Percentiles rank a stretch among this genome's conserved stretches.
phyloP scores from a whole-genome alignment of 2,113 vertebrate species.

The Syngnathus scovelli region DNA sequence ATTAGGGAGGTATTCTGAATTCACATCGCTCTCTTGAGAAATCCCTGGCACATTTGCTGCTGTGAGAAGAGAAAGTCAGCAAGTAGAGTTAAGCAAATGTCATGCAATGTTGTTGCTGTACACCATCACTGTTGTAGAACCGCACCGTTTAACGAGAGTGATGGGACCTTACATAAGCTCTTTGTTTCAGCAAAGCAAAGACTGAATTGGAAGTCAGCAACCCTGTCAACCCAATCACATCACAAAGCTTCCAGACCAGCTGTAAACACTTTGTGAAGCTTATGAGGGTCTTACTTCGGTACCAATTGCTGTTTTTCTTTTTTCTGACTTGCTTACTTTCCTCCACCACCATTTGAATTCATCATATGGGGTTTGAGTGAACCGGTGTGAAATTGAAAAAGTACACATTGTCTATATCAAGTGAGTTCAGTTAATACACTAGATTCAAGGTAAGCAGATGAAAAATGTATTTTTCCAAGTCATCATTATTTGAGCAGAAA shows the following conservation, averaged over 20 bases:
- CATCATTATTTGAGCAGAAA: not conserved
- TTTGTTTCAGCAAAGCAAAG: conserved; percentile 36
- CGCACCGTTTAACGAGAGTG: conserved; percentile 15
- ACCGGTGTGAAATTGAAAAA: not conserved
- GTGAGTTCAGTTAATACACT: not conserved
- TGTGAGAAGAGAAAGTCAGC: conserved; percentile 15
- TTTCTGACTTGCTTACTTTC: not conserved
- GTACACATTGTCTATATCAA: not conserved
- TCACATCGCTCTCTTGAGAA: conserved; percentile 6
- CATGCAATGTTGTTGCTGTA: conserved; percentile 28
- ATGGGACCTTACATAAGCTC: conserved; percentile 31
- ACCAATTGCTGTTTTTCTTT: not conserved
- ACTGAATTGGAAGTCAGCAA: conserved; percentile 34
- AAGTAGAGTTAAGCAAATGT: conserved; percentile 31
- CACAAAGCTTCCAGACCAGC: conserved; percentile 18
- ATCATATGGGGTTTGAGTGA: not conserved
- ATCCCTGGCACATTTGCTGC: conserved; percentile 10
- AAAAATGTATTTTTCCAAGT: not conserved
- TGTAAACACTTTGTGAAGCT: conserved; percentile 4
- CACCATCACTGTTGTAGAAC: conserved; percentile 22
- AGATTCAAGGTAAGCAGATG: not conserved
- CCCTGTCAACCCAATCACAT: conserved; percentile 30
- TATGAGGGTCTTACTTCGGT: not conserved
- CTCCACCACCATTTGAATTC: not conserved
- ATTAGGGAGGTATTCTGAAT: conserved; percentile 18